Evolutionary conservation across 1,140 invertebrate genomes (phyloP).

Genomic region (Drosophila hydei): DNA sequence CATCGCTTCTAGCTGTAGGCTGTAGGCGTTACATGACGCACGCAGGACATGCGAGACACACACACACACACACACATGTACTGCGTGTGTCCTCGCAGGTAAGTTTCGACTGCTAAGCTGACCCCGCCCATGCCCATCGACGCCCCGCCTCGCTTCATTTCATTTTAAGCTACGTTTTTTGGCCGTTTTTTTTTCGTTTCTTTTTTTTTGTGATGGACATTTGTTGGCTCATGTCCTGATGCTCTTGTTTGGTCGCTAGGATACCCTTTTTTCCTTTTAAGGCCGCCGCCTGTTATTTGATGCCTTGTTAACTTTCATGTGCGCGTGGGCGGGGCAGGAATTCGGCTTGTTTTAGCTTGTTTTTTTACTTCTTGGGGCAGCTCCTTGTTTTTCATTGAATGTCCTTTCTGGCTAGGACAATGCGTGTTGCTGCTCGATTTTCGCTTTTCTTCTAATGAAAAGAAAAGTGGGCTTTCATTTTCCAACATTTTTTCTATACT

Average conservation of each 20-base stretch:
- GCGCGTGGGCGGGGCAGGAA: constrained; percentile 39
- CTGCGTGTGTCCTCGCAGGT: constrained; percentile 26
- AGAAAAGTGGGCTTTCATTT: constrained; percentile 72
- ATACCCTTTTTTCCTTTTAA: constrained; percentile 74
- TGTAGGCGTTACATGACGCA: constrained; percentile 42
- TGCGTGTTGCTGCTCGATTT: constrained; percentile 49
- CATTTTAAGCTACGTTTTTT: constrained; percentile 62
- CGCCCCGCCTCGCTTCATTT: constrained; percentile 22
- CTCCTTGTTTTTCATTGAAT: constrained; percentile 57
- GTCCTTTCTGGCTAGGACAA: constrained; percentile 53
- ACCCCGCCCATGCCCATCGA: constrained; percentile 9
- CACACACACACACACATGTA: constrained; percentile 13
- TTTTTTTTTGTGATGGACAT: constrained; percentile 45
- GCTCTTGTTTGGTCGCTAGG: constrained; percentile 66
- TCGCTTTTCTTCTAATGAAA: constrained; percentile 76
- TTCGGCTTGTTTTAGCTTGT: constrained; percentile 71
- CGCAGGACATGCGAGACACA: constrained; percentile 29
- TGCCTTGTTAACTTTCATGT: constrained; percentile 78
- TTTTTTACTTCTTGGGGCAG: constrained; percentile 29
- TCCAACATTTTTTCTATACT: constrained; percentile 51
- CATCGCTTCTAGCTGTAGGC: constrained; percentile 32
- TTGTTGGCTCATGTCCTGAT: constrained; percentile 39
- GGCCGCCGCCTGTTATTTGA: constrained; percentile 66
- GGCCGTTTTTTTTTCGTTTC: constrained; percentile 30
- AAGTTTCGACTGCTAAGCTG: constrained; percentile 33